phyloP scores from a whole-genome alignment of 53 echinoderm and acorn worm species.

The Hippasteria phrygiana region DNA sequence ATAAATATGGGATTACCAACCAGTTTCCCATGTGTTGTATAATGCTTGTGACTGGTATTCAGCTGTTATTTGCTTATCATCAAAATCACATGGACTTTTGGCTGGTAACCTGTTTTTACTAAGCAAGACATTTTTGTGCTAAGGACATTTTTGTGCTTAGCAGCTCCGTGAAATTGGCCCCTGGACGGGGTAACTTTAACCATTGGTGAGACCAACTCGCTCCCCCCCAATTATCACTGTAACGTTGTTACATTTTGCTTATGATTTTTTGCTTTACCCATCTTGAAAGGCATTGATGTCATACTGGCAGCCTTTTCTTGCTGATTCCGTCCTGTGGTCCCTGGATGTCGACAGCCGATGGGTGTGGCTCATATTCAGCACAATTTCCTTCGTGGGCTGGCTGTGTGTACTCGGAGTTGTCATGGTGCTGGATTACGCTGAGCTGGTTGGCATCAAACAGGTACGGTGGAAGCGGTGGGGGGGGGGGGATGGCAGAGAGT shows the following conservation, averaged over 20 bases:
- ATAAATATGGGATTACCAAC: too few relatives aligned
- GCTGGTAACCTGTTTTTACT: too few relatives aligned
- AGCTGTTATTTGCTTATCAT: too few relatives aligned
- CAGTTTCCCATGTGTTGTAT: too few relatives aligned
- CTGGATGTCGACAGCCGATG: slow-evolving; percentile 16
- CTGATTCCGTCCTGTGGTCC: slow-evolving; percentile 61
- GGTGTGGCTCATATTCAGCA: background rate
- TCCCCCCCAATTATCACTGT: background rate
- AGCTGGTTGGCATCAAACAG: slow-evolving; percentile 79
- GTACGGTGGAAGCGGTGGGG: slow-evolving; percentile 24
- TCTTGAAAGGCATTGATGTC: slow-evolving; percentile 37
- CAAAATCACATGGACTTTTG: too few relatives aligned
- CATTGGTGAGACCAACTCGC: too few relatives aligned
- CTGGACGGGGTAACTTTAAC: too few relatives aligned
- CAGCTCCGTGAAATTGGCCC: too few relatives aligned
- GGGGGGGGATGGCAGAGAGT: background rate
- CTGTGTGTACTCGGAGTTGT: slow-evolving; percentile 60
- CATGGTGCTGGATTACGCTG: slow-evolving; percentile 74
- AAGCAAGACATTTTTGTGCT: too few relatives aligned
- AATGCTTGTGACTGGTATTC: too few relatives aligned
- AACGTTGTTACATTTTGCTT: background rate
- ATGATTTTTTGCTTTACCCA: background rate
- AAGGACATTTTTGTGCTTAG: too few relatives aligned
- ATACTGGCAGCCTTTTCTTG: slow-evolving; percentile 62
- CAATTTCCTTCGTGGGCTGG: slow-evolving; percentile 63